Base-by-base conservation (phyloP, 2,113 vertebrate species). In the Blennius ocellaris region DNA sequence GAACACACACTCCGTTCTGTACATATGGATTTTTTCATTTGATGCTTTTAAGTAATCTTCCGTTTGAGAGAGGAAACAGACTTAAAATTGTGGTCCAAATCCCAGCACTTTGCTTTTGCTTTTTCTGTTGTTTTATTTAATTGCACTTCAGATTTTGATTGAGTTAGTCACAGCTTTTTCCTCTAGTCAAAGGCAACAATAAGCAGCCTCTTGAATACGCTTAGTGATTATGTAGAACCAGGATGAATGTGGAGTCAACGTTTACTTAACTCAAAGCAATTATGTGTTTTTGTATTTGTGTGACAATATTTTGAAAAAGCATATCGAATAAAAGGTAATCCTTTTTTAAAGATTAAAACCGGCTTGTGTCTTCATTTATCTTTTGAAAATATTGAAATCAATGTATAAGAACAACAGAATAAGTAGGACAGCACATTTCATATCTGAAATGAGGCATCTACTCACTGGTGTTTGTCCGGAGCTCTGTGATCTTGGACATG, bases 391-490 rank as follows among this genome's bases (percentile, higher is more conserved):
- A 76, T 43, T 0, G 0, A 53, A 69, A 58, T 59, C 11, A 72
- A 43, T 48, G 44, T 56, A 44, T 11, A 15, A 7, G 45, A 48
- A 44, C 17, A 52, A 30, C 21, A 30, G 21, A 30, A 30, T 30
- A 30, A 30, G 21, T 30, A 30, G 21, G 21, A 4, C 21, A 30
- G 21, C 21, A 30, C 21, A 30, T 50, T 40, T 40, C 41, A 47
- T 16, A 43, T 48, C 11, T 5, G 21, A 55, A 64, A 6, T 62
- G 16, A n/a, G 14, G 8, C n/a, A 39, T 62, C 15, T 87, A 92
- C 90, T 91, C 63, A 92, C 90, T 51, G 65, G 21, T 72, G 15
- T 16, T 38, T 38, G 54, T 63, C 70, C 70, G 57, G 2, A 58
- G 40, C 41, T 76, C 70, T 10, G 37, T 14, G 6, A 11, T 70